These are phyloP conservation scores for Drosophila quinaria DNA, from an alignment of 2,888 invertebrate species.

Conservation along the genomic window DNA sequence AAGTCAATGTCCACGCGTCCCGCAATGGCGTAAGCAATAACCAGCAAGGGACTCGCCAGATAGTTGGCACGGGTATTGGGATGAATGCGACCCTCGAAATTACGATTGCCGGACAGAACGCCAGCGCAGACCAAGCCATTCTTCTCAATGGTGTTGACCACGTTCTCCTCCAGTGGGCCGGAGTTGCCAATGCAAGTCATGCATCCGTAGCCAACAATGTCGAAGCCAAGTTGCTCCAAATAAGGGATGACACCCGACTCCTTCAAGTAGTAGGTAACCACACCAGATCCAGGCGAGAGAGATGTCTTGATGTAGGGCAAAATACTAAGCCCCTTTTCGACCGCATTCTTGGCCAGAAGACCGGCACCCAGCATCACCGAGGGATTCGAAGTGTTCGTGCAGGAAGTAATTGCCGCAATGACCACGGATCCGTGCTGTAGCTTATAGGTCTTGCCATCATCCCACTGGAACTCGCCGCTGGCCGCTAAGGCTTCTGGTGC, in stretches of 20 bases:
- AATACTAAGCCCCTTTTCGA: conserved; percentile 95
- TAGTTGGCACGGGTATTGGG: conserved; percentile 99
- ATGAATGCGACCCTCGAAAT: conserved; percentile 99
- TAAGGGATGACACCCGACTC: conserved; percentile 97
- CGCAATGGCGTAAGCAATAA: conserved; percentile 98
- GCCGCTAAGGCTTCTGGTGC: conserved; percentile 88
- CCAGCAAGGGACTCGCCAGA: conserved; percentile 97
- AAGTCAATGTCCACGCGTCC: conserved; percentile 98
- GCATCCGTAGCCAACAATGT: conserved; percentile 99
- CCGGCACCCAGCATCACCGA: conserved; percentile 99
- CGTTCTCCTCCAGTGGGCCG: conserved; percentile 96
- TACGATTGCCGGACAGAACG: conserved; percentile 98
- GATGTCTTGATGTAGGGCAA: conserved; percentile 98
- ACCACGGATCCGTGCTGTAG: conserved; percentile 96
- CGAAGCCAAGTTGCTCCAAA: conserved; percentile 94
- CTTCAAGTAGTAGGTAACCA: conserved; percentile 92
- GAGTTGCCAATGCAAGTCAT: conserved; percentile 99
- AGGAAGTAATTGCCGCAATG: conserved; percentile 98
- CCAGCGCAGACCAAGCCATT: conserved; percentile 98
- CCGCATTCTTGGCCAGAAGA: conserved; percentile 96
- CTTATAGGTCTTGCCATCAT: conserved; percentile 91
- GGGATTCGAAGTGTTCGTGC: conserved; percentile 99
- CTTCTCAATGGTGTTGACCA: conserved; percentile 97
- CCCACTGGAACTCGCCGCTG: conserved; percentile 91
- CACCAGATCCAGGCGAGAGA: conserved; percentile 97